Evolutionary conservation across 1,140 invertebrate species (phyloP), one percentile per base, ranked within the genome.

Genomic region (Cydia fagiglandana): DNA sequence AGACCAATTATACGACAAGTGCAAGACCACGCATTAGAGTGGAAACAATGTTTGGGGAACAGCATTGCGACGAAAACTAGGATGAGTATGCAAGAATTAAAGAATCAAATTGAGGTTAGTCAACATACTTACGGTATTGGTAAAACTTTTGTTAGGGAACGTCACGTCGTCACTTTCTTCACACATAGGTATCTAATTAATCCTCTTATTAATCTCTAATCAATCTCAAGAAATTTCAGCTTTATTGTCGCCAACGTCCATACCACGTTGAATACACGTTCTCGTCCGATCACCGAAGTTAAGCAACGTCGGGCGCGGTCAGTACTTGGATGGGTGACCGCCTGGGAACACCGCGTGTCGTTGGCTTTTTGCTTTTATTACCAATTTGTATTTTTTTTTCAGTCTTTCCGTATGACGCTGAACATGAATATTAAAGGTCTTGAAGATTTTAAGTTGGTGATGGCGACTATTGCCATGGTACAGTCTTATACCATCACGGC

Each of bases 391-490:
- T 68, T 64, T 77, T 45, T 45, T 78, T 87, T 87, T 2, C 82
- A 95, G 94, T 88, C 86, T 28, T 94, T 95, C 6, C 92, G 93
- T 41, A 91, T 82, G 74, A 94, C 96, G 76, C 93, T 97, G 17
- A 95, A 96, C 79, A 94, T 95, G 81, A 95, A 95, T 45, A 96
- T 97, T 12, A 96, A 95, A 78, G 95, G 95, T 17, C 89, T 98
- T 12, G 96, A 97, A 75, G 95, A 97, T 77, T 96, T 98, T 81
- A 98, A 97, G 92, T 93, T 95, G 82, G 96, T 98, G 0, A 96
- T 98, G 94, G 95, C 95, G 81, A 96, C 96, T 0, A 97, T 98
- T 73, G 93, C 95, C 5, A 94, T 95, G 47, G 95, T 98, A 56
- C 96, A 96, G 81, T 94, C 94, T 47, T 94, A 95, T 81, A 96